Base-by-base conservation (phyloP, 1,140 invertebrate genomes). In the Brachionus koreanus region DNA sequence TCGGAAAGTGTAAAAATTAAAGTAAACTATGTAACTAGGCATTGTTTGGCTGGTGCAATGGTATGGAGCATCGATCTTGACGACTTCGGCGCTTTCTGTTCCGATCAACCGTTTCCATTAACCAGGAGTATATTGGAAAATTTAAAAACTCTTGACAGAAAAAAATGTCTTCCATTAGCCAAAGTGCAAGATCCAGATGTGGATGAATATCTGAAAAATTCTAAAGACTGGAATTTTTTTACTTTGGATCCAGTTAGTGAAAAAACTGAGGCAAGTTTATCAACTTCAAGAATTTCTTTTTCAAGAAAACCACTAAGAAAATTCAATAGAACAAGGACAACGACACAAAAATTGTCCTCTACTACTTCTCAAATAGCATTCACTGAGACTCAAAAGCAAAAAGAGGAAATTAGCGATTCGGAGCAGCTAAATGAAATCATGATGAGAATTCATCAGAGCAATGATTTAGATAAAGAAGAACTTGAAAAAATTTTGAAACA, bases 41-140 rank as follows among this genome's bases (percentile, higher is more conserved):
- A 67, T 23, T 67, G 79, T 19, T 52, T 82, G 16, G 79, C 61
- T 19, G 79, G 79, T 19, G 82, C 82, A 6, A 82, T 82, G 82
- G 35, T 82, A 39, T 82, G 82, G 82, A 63, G 52, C 37, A 42
- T 82, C 7, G 82, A 82, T 82, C 49, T 82, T 9, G 82, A 82
- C 61, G 82, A 82, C 33, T 82, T 82, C 33, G 35, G 29, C 12
- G 65, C 42, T 13, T 25, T 37, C 12, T 82, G 63, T n/a, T 61
- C 39, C 5, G 79, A 69, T 16, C 23, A 69, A n/a, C n/a, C 57
- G 10, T 82, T 52, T 82, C 82, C 65, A 39, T 29, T 82, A 33
- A 72, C 57, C 4, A 35, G 63, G 13, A 52, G 25, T 23, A 69
- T 82, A 7, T 43, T 49, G 25, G 10, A 67, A 52, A 39, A 19